Conservation (phyloP, 2,888 invertebrate species). For the Danaus chrysippus region DNA sequence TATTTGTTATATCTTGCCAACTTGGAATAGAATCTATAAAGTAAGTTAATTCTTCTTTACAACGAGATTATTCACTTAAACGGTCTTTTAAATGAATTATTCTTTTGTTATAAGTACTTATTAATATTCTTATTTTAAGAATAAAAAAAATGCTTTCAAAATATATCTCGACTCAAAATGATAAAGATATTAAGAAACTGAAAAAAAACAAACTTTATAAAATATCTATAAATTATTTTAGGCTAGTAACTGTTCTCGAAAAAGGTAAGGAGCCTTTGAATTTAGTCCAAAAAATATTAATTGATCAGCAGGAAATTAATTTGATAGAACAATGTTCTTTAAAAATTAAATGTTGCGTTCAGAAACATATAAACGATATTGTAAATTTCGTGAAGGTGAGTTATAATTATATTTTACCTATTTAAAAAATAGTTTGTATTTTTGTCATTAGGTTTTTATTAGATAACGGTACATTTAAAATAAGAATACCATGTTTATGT, state of each 20-base stretch:
- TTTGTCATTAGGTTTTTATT: too few species aligned
- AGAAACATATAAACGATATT: conserved; percentile 51
- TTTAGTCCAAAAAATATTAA: conserved; percentile 58
- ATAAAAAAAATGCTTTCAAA: too few species aligned
- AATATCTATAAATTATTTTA: conserved; percentile 27
- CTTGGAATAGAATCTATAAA: conserved; percentile 54
- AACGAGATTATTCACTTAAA: too few species aligned
- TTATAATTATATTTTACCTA: not conserved
- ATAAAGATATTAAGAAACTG: too few species aligned
- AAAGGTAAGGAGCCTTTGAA: conserved; percentile 43
- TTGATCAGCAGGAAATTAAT: conserved; percentile 53
- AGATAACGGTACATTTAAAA: too few species aligned
- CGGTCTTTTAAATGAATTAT: too few species aligned
- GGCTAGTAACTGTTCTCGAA: conserved; percentile 48
- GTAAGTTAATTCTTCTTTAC: conserved; percentile 37
- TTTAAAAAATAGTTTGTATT: too few species aligned
- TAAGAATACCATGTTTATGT: too few species aligned
- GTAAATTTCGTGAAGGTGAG: conserved; percentile 60
- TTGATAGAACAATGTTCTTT: conserved; percentile 45
- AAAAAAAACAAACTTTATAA: not conserved
- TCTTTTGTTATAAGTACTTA: too few species aligned
- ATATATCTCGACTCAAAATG: too few species aligned
- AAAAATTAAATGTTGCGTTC: conserved; percentile 44
- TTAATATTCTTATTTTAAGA: too few species aligned
- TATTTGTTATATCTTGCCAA: conserved; percentile 56